phyloP scores from a whole-genome alignment of 2,888 invertebrate genomes.

The Lasioglossum malachurum region DNA sequence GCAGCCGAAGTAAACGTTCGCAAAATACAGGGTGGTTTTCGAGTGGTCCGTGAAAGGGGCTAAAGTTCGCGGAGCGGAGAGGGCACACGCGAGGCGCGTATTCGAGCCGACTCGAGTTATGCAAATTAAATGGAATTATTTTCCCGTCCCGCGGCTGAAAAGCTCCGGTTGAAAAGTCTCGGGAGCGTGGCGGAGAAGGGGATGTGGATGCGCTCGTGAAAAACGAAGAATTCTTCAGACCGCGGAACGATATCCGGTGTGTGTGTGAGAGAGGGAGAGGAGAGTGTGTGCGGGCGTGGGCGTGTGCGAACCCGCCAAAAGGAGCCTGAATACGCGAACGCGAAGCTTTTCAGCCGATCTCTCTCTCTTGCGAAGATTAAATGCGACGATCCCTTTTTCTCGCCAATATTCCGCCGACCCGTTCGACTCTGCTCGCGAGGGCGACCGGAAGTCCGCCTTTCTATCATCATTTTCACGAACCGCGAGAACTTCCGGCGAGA shows the following conservation, averaged over 20 bases:
- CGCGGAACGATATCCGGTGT: neutral
- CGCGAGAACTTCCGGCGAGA: conserved; percentile 17
- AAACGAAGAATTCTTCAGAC: conserved; percentile 42
- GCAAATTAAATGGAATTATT: conserved; percentile 58
- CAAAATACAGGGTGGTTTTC: neutral
- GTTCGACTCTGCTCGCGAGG: neutral
- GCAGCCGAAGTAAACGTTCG: conserved; percentile 1
- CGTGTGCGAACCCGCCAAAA: neutral
- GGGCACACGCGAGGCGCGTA: neutral
- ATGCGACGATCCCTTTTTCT: conserved; percentile 32
- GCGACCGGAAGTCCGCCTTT: conserved; percentile 10
- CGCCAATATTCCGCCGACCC: neutral
- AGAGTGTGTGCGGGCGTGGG: neutral
- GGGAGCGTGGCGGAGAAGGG: neutral
- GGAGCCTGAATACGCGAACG: conserved; percentile 33
- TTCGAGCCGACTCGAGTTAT: conserved; percentile 44
- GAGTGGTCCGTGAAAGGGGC: neutral
- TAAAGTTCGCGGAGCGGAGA: neutral
- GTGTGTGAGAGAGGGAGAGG: no score
- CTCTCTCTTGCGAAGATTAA: conserved; percentile 37
- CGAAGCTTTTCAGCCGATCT: conserved; percentile 28
- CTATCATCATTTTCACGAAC: conserved; percentile 10
- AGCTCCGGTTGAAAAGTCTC: conserved; percentile 46
- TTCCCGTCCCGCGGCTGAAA: conserved; percentile 41
- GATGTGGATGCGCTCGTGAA: conserved; percentile 10